Conservation (phyloP, 2,888 invertebrate genomes). For the Sphaerophoria taeniata region DNA sequence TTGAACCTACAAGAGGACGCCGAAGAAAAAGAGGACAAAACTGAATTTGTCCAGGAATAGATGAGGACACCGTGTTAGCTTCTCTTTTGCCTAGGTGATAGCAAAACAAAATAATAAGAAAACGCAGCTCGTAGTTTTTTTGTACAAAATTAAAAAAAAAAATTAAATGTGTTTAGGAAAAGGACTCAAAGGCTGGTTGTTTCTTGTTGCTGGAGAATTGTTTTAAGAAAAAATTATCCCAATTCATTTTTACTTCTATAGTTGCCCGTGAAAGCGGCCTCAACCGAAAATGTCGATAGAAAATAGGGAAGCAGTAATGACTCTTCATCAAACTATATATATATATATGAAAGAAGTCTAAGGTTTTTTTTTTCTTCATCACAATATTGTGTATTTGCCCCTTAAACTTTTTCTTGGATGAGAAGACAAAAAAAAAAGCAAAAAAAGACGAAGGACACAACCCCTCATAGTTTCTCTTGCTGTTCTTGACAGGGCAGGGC, state of each 20-base stretch:
- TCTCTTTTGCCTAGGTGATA: background rate
- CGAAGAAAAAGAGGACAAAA: conserved; percentile 1
- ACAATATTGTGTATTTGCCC: too few relatives aligned
- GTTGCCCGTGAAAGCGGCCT: too few relatives aligned
- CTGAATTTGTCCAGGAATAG: conserved; percentile 61
- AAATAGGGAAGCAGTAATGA: too few relatives aligned
- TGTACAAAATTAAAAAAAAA: background rate
- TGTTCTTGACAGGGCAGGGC: conserved; percentile 27
- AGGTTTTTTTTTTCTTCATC: too few relatives aligned
- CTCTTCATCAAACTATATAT: too few relatives aligned
- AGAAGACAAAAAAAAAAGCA: background rate
- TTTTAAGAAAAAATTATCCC: too few relatives aligned
- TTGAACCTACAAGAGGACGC: conserved; percentile 43
- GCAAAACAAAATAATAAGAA: conserved; percentile 54
- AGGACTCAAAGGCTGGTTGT: too few relatives aligned
- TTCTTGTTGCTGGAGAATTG: too few relatives aligned
- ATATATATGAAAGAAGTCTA: too few relatives aligned
- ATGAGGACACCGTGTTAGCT: background rate
- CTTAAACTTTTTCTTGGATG: background rate
- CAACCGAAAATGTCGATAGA: too few relatives aligned
- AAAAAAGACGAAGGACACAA: conserved; percentile 13
- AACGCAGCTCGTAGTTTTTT: background rate
- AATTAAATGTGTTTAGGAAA: background rate
- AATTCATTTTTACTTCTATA: too few relatives aligned
- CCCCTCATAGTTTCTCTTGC: background rate